Conservation (phyloP, 2,113 vertebrate genomes). For the Sclerurus mexicanus region DNA sequence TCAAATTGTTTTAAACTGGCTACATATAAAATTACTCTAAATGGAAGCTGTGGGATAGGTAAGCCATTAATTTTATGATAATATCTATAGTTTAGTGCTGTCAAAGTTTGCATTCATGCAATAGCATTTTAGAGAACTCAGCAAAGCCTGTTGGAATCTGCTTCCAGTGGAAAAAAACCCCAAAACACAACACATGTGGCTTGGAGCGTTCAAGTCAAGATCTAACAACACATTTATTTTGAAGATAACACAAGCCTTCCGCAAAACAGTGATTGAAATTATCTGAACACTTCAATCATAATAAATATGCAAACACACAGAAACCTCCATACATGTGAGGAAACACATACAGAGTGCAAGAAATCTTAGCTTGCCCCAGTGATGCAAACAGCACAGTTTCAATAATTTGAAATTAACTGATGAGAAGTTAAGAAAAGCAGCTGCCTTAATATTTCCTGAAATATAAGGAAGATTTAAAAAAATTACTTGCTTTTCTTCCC, state of each 20-base stretch:
- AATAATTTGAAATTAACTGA: not conserved
- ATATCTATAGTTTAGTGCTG: not conserved
- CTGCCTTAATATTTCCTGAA: conserved; percentile 12
- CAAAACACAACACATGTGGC: not conserved
- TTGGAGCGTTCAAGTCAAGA: not conserved
- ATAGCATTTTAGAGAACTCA: not conserved
- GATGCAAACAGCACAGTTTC: not conserved
- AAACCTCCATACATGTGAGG: not conserved
- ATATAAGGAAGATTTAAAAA: not conserved
- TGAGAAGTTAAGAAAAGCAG: not conserved
- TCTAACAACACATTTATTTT: not conserved
- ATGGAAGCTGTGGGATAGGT: not conserved
- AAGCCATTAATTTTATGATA: not conserved
- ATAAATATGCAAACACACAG: not conserved
- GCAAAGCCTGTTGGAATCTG: not conserved
- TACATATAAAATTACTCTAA: not conserved
- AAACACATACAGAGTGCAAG: not conserved
- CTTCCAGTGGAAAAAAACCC: not conserved
- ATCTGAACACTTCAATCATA: not conserved
- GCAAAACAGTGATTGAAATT: not conserved
- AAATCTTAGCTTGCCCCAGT: not conserved
- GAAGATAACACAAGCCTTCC: not conserved
- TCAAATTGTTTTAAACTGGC: conserved; percentile 52
- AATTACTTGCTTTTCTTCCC: not conserved
- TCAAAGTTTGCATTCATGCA: not conserved